Conservation (phyloP, 1,140 invertebrate genomes). For the Panagrolaimus sp. region DNA sequence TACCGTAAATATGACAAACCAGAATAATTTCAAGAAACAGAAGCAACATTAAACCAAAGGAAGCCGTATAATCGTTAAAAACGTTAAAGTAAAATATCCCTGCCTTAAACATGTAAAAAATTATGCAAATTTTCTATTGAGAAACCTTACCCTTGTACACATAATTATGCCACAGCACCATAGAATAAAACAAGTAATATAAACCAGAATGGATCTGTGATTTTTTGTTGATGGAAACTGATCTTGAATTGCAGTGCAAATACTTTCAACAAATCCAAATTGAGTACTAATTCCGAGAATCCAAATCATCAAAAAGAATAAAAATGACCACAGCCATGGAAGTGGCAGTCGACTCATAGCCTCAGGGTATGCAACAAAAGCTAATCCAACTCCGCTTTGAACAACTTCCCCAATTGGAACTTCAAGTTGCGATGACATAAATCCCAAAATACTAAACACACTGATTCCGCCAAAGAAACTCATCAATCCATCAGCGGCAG, state of each 20-base stretch:
- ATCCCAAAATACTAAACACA: constrained; percentile 67
- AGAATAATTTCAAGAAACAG: constrained; percentile 34
- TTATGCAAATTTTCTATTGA: background rate
- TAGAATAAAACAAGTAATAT: constrained; percentile 21
- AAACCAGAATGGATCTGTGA: constrained; percentile 26
- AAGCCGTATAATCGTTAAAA: constrained; percentile 39
- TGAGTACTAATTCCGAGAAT: constrained; percentile 59
- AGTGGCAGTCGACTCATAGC: constrained; percentile 60
- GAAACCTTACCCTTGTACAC: constrained; percentile 27
- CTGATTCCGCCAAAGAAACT: constrained; percentile 65
- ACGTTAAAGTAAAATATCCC: constrained; percentile 40
- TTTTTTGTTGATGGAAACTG: constrained; percentile 29
- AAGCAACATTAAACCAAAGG: constrained; percentile 35
- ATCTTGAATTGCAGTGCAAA: constrained; percentile 40
- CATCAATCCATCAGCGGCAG: constrained; percentile 67
- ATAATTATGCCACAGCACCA: constrained; percentile 31
- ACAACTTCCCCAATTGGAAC: constrained; percentile 65
- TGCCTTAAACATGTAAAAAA: constrained; percentile 22
- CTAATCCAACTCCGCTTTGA: constrained; percentile 60
- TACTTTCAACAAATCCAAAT: constrained; percentile 42
- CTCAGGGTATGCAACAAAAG: constrained; percentile 60
- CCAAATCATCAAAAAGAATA: constrained; percentile 61
- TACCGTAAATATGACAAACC: constrained; percentile 39
- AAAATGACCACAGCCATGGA: constrained; percentile 62
- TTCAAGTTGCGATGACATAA: constrained; percentile 63